phyloP scores from a whole-genome alignment of 2,113 vertebrate species.

The Corythoichthys intestinalis region DNA sequence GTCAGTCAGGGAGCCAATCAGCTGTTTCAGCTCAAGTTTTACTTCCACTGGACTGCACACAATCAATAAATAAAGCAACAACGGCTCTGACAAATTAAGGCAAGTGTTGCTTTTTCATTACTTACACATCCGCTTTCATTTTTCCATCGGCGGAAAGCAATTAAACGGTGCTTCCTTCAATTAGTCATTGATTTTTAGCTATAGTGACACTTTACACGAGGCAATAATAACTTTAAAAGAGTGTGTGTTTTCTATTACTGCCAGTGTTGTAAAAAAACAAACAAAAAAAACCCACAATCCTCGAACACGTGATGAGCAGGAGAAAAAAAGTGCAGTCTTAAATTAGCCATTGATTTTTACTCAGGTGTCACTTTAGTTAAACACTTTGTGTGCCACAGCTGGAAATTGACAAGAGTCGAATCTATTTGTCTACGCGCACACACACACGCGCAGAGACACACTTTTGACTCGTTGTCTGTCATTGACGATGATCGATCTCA shows the following conservation, averaged over 20 bases:
- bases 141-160: constrained; percentile 68
- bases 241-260: constrained; percentile 45
- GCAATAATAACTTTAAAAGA: constrained; percentile 68
- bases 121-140: constrained; percentile 73
- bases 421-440: constrained; percentile 34
- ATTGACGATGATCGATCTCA: too few relatives aligned
- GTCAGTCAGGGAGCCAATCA: constrained; percentile 58
- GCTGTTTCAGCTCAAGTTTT: constrained; percentile 60
- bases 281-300: constrained; percentile 54
- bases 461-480: too few relatives aligned
- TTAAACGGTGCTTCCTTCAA: constrained; percentile 69
- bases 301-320: constrained; percentile 23
- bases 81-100: constrained; percentile 70
- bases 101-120: constrained; percentile 67
- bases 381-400: constrained; percentile 51
- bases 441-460: constrained; percentile 8
- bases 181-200: constrained; percentile 70
- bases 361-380: constrained; percentile 67
- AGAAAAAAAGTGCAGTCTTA: constrained; percentile 50
- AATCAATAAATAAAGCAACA: constrained; percentile 57
- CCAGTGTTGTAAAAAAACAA: constrained; percentile 25
- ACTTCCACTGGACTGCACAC: constrained; percentile 40
- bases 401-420: constrained; percentile 55
- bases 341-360: constrained; percentile 72
- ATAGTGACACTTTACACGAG: constrained; percentile 64